A percentile compares a stretch with the other conserved stretches of the same genome.
Conservation (phyloP, 2,888 invertebrate species). For the Sarcophaga variegata region DNA sequence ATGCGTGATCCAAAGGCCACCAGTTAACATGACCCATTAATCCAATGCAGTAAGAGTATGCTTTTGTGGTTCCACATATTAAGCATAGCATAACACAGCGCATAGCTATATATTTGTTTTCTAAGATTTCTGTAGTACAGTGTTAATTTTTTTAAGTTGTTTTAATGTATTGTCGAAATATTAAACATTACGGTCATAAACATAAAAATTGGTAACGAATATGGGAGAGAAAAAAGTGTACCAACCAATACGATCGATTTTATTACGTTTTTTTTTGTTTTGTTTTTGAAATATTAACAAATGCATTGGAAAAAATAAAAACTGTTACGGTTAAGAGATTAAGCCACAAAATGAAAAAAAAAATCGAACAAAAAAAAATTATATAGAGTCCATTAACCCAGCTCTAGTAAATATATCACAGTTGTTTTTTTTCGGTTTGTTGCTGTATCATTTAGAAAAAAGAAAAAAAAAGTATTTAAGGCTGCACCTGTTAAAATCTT, state of each 20-base stretch:
- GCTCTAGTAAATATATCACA: conserved; percentile 25
- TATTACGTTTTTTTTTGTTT: neutral
- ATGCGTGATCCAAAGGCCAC: too few species aligned
- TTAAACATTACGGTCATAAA: conserved; percentile 17
- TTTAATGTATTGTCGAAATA: neutral
- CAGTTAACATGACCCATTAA: too few species aligned
- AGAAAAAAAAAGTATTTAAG: conserved; percentile 48
- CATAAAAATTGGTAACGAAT: conserved; percentile 40
- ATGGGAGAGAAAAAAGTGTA: neutral
- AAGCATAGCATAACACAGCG: too few species aligned
- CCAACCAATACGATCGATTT: conserved; percentile 8
- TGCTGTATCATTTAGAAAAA: conserved; percentile 11
- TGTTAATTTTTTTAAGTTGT: too few species aligned
- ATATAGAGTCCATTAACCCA: conserved; percentile 28
- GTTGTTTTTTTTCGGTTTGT: conserved; percentile 9
- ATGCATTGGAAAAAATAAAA: conserved; percentile 47
- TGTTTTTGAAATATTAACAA: conserved; percentile 45
- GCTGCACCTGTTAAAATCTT: conserved; percentile 62
- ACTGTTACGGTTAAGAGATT: conserved; percentile 60
- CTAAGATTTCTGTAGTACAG: too few species aligned
- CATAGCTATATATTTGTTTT: too few species aligned
- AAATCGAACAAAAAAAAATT: conserved; percentile 2
- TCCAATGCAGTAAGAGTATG: too few species aligned
- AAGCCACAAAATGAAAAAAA: conserved; percentile 24
- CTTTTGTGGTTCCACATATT: too few species aligned